phyloP scores from a whole-genome alignment of 2,888 invertebrate genomes.

The Apodemia zela region DNA sequence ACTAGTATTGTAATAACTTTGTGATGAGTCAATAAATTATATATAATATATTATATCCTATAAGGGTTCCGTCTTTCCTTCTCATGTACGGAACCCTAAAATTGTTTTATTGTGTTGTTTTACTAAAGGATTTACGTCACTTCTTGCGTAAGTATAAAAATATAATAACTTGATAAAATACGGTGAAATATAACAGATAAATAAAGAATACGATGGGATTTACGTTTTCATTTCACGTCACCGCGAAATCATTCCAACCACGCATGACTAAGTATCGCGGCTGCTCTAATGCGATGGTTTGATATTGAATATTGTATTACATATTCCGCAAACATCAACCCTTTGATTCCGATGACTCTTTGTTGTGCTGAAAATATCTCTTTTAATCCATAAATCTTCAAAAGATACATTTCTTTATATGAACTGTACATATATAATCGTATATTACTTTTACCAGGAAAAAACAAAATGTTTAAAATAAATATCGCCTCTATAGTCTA shows the following conservation, averaged over 20 bases:
- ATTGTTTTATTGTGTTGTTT: too few species aligned
- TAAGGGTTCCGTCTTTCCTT: too few species aligned
- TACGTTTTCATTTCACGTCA: neutral
- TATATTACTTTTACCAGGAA: too few species aligned
- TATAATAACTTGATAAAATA: neutral
- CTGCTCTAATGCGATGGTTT: conserved; percentile 12
- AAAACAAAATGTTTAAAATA: too few species aligned
- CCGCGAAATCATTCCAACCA: neutral
- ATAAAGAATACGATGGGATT: neutral
- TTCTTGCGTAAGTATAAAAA: too few species aligned
- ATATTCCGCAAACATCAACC: neutral
- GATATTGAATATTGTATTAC: conserved; percentile 9
- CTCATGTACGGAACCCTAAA: too few species aligned
- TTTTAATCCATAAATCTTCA: neutral
- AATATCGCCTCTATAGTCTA: too few species aligned
- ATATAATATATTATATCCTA: too few species aligned
- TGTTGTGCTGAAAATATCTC: neutral
- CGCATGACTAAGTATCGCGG: conserved; percentile 2
- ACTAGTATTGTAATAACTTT: too few species aligned
- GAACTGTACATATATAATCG: too few species aligned
- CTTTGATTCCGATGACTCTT: neutral
- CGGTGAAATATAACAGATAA: neutral
- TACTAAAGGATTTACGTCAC: too few species aligned
- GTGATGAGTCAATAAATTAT: too few species aligned
- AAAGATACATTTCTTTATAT: neutral